Evolutionary conservation across 2,888 invertebrate species (phyloP), one percentile per base, ranked within the genome.

Genomic region (Vesta saturnalis): DNA sequence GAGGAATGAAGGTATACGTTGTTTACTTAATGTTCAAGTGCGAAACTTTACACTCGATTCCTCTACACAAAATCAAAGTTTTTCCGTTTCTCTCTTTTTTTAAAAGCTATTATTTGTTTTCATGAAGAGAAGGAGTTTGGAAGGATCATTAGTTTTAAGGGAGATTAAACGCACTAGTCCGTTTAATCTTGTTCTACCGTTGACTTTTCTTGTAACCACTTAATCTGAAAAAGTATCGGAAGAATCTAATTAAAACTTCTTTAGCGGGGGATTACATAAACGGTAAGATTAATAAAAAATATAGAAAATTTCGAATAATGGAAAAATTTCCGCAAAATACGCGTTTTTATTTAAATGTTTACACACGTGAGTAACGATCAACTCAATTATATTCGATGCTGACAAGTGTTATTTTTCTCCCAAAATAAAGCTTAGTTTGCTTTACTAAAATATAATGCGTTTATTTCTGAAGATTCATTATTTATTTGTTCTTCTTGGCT

Each of bases 121-220:
- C 21, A 52, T 19, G 52, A 52, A 52, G 18, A 19, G 19, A 52
- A 52, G n/a, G 21, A 21, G 52, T 21, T 52, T 19, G 21, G 21
- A 19, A 21, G 52, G 18, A 52, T 52, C 52, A 52, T 52, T 52
- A 52, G 52, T 52, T 52, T 52, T 52, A 18, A 6, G 19, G 19
- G 19, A 52, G 52, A 52, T 52, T 52, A 52, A 52, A 12, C 52
- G 52, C 52, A 18, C 14, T 3, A 49, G 16, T n/a, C 47, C 47
- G 15, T 49, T 52, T 52, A 19, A 52, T 52, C 52, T 52, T 19
- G 19, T 2, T 52, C 52, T 52, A 19, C 19, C 21, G 52, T 52
- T 52, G 52, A 52, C 52, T 52, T 52, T 52, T 52, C 52, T 19
- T 52, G 19, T 19, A 52, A 52, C 19, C 19, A n/a, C 52, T 52